Conservation (phyloP, 30 jellyfish, hydroid and myxozoan species). For the Aurelia sp. region DNA sequence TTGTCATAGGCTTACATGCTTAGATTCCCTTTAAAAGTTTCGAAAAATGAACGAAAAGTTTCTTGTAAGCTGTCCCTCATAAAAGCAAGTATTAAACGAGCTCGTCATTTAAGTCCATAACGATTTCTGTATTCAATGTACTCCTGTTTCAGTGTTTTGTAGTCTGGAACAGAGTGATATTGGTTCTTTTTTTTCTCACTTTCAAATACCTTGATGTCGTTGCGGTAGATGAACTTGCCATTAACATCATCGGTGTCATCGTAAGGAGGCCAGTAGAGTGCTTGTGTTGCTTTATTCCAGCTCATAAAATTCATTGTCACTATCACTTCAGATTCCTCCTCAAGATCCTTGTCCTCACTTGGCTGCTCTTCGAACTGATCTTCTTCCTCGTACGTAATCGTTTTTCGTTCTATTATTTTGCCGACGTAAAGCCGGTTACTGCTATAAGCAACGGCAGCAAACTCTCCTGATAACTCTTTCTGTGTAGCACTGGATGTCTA, state of each 20-base stretch:
- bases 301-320: not conserved
- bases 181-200: not conserved
- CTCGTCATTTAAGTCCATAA: conserved; percentile 7
- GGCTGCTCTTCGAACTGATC: too few species aligned
- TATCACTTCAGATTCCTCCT: not conserved
- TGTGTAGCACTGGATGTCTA: not conserved
- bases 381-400: not conserved
- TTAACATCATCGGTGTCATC: not conserved
- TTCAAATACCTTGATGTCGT: not conserved
- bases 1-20: too few species aligned
- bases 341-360: not conserved
- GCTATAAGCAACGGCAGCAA: conserved; percentile 29
- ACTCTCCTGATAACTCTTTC: not conserved
- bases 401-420: not conserved
- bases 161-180: conserved; percentile 1
- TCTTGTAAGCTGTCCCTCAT: too few species aligned
- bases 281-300: not conserved
- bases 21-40: too few species aligned
- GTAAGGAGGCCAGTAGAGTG: not conserved
- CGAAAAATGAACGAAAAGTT: too few species aligned
- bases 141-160: not conserved
- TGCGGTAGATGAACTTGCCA: not conserved
- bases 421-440: conserved; percentile 5
- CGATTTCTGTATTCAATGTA: conserved; percentile 5
- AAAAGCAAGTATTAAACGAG: too few species aligned